A percentile compares a stretch with the other conserved stretches of the same genome.
phyloP scores from a whole-genome alignment of 2,888 invertebrate species.

The Platerodrilus igneus region DNA sequence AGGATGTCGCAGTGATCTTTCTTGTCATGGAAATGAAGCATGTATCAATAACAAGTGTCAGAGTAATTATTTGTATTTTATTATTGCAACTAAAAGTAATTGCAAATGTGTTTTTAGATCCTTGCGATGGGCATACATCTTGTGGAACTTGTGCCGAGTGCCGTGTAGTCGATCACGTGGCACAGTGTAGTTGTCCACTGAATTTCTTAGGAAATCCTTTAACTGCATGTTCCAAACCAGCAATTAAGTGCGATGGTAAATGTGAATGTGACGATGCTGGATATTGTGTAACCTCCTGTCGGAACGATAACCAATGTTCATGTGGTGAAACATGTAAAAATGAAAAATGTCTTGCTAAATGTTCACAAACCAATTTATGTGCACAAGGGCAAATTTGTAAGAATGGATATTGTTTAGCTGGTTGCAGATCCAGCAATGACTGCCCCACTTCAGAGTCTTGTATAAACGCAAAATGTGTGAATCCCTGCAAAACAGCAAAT shows the following conservation, averaged over 20 bases:
- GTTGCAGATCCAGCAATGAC: conserved; percentile 75
- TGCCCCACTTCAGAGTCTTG: conserved; percentile 76
- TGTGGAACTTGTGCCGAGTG: conserved; percentile 85
- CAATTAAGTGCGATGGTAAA: conserved; percentile 65
- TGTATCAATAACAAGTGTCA: conserved; percentile 79
- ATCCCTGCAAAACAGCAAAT: conserved; percentile 62
- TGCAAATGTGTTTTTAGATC: conserved; percentile 57
- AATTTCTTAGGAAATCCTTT: conserved; percentile 80
- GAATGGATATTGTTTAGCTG: conserved; percentile 68
- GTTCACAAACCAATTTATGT: conserved; percentile 65
- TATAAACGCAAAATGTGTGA: conserved; percentile 61
- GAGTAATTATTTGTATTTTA: conserved; percentile 51
- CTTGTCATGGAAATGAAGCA: conserved; percentile 69
- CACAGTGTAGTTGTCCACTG: conserved; percentile 79
- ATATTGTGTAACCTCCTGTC: conserved; percentile 71
- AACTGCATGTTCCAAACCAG: conserved; percentile 69
- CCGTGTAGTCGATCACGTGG: conserved; percentile 75
- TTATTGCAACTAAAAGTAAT: no score
- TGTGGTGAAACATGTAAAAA: conserved; percentile 76
- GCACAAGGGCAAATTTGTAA: conserved; percentile 70
- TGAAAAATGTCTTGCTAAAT: conserved; percentile 69
- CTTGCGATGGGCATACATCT: conserved; percentile 66
- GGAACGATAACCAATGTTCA: conserved; percentile 62
- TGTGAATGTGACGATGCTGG: conserved; percentile 80
- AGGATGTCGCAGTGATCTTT: conserved; percentile 80